Percentiles rank a stretch among this genome's conserved stretches.
phyloP scores from a whole-genome alignment of 2,113 vertebrate species.

The Salvator merianae region DNA sequence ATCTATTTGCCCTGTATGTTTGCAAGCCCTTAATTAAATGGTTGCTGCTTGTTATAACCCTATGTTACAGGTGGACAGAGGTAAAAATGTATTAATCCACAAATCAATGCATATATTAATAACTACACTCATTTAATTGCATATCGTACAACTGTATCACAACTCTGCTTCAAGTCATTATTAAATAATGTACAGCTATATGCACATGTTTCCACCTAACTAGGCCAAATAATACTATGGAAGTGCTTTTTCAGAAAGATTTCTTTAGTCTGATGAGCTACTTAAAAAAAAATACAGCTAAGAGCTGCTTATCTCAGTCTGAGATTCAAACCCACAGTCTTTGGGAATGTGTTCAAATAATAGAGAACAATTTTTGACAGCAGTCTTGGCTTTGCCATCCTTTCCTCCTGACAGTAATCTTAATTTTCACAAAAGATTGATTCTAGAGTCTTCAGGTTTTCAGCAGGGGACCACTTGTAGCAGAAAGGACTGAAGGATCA shows the following conservation, averaged over 20 bases:
- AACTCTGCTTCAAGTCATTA: background rate
- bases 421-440: slow-evolving; percentile 28
- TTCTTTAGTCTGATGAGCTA: background rate
- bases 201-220: background rate
- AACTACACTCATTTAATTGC: background rate
- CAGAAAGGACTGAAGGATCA: slow-evolving; percentile 8
- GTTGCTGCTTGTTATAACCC: background rate
- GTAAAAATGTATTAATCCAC: background rate
- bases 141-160: background rate
- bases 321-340: slow-evolving; percentile 10
- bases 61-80: background rate
- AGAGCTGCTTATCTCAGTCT: background rate
- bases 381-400: slow-evolving; percentile 12
- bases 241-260: background rate
- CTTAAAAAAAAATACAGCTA: background rate
- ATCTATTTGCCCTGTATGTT: background rate
- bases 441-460: slow-evolving; percentile 2
- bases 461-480: slow-evolving; percentile 16
- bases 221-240: slow-evolving; percentile 6
- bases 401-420: slow-evolving; percentile 44
- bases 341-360: slow-evolving; percentile 21
- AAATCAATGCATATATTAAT: background rate
- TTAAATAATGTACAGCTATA: background rate
- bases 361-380: slow-evolving; percentile 27
- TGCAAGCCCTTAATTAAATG: background rate